Conservation (phyloP, 2,797 vertebrate genomes). For the Choloepus didactylus region DNA sequence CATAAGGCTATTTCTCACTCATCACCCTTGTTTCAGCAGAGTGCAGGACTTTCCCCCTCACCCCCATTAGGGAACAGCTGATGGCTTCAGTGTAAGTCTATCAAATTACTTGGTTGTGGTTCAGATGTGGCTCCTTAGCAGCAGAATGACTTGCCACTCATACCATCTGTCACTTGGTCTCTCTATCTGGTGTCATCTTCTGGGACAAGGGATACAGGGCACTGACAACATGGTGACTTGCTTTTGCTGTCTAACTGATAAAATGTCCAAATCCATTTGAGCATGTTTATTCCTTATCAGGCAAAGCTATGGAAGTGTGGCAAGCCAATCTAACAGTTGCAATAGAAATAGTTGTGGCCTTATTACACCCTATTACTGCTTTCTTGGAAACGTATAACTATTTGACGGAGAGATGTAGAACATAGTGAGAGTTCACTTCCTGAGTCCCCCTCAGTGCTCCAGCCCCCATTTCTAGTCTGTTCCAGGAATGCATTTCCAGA, state of each 20-base stretch:
- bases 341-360: neutral
- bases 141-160: neutral
- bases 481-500: neutral
- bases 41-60: slow-evolving; percentile 10
- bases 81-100: neutral
- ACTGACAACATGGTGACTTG: neutral
- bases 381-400: neutral
- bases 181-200: neutral
- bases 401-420: slow-evolving; percentile 13
- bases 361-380: neutral
- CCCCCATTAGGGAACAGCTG: neutral
- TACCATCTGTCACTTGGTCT: neutral
- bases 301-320: neutral
- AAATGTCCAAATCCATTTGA: neutral
- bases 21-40: slow-evolving; percentile 27
- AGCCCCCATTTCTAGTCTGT: neutral
- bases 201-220: neutral
- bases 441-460: neutral
- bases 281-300: neutral
- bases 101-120: neutral
- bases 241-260: slow-evolving; percentile 1
- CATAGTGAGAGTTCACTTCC: neutral
- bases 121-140: neutral
- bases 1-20: neutral
- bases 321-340: neutral